Base-by-base conservation (phyloP, 2,113 vertebrate species). In the Paralichthys olivaceus region DNA sequence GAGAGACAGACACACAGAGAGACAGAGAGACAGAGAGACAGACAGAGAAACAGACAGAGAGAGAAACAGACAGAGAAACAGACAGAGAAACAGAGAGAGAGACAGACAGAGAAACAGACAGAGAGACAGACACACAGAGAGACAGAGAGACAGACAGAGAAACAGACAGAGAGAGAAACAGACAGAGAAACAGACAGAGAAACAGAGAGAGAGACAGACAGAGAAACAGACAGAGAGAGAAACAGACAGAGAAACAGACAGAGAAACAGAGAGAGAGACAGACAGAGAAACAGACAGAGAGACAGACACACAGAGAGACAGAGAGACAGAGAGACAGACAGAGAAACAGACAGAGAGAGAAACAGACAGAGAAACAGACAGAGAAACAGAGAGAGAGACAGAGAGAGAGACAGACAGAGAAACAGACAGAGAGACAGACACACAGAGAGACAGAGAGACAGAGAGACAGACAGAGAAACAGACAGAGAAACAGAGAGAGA, bases 321-420 rank as follows among this genome's bases (percentile, higher is more conserved):
- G 15, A 58, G 77, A 64, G 13, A 75, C 17, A 69, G 22, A 8
- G 17, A 72, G 25, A 28, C 7, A 73, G 25, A 17, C 3, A 26
- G 77, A 64, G 12, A 75, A 59, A 70, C 15, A 70, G 28, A n/a
- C n/a, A n/a, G n/a, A n/a, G n/a, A n/a, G n/a, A n/a, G n/a, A n/a
- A n/a, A 29, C 28, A 29, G 28, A 29, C 28, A 29, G 28, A 29
- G 0, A 29, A 5, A 29, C 28, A 29, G 28, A 5, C 5, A 0
- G 28, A 29, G 28, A 29, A n/a, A n/a, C n/a, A n/a, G 28, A 29
- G 5, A 29, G 4, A 29, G 4, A 29, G 28, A 29, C 28, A 5
- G 78, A 63, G 9, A 76, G 58, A 72, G 14, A 71, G n/a, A 57
- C 20, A 70, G 28, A 11, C 25, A 73, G 26, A 34, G 5, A 32